A percentile compares a stretch with the other conserved stretches of the same genome.
These are phyloP conservation scores for Diachasmimorpha longicaudata DNA, from an alignment of 1,140 invertebrate species.

Conservation along the genomic window DNA sequence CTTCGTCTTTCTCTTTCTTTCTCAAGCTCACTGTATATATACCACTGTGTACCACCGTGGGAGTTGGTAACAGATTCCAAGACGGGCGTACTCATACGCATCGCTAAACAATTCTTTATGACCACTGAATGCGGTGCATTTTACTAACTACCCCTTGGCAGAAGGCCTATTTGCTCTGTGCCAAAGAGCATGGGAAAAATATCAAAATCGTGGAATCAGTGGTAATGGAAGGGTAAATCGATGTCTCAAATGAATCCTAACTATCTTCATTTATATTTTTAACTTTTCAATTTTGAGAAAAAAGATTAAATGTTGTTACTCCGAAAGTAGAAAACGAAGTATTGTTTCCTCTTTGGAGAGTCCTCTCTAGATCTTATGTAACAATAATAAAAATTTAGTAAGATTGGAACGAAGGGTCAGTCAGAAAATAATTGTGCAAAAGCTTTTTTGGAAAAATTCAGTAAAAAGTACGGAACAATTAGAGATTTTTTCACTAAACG, in stretches of 20 bases:
- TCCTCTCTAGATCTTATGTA: no score
- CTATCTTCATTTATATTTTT: no score
- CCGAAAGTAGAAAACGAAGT: no score
- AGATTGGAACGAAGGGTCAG: no score
- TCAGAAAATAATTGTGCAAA: no score
- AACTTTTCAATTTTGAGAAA: background rate
- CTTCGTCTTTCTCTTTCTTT: background rate
- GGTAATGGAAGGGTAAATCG: background rate
- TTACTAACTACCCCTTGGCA: constrained; percentile 52
- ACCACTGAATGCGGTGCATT: constrained; percentile 45
- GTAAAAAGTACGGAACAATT: no score
- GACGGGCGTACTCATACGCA: constrained; percentile 37
- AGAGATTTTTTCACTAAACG: no score
- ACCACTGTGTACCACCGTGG: constrained; percentile 42
- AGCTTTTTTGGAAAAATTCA: no score
- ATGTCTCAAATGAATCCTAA: no score
- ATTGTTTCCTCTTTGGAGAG: no score
- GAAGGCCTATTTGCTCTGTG: background rate
- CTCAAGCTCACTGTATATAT: background rate
- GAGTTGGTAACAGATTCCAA: constrained; percentile 35
- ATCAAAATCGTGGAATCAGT: background rate
- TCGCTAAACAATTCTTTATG: constrained; percentile 59
- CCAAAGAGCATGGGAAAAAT: constrained; percentile 6
- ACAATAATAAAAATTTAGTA: no score
- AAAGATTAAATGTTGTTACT: no score